phyloP scores from a whole-genome alignment of 35 echinoderm and acorn worm species.

The Stichopus chloronotus region DNA sequence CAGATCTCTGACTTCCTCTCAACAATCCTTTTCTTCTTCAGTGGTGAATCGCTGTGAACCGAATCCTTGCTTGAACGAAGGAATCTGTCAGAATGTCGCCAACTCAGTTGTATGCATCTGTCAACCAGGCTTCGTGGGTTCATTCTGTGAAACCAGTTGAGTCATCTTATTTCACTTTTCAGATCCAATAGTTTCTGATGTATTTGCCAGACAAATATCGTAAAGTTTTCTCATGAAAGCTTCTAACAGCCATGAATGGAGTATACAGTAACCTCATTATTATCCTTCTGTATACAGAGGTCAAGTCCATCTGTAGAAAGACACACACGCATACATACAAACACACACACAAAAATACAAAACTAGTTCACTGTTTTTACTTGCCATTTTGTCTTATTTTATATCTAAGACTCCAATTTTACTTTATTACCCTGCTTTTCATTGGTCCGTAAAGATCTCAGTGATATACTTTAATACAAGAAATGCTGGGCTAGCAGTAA shows the following conservation, averaged over 20 bases:
- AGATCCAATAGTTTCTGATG: not conserved
- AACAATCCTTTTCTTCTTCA: not conserved
- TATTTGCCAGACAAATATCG: not conserved
- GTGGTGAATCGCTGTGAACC: conserved; percentile 8
- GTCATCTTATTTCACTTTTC: not conserved
- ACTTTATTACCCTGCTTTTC: too few species aligned
- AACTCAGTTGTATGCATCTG: not conserved
- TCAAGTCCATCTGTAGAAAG: not conserved
- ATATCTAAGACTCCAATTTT: too few species aligned
- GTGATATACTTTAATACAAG: too few species aligned
- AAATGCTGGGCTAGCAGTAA: too few species aligned
- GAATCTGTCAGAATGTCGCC: not conserved
- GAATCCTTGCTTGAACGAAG: not conserved
- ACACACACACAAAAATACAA: too few species aligned
- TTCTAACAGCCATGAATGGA: not conserved
- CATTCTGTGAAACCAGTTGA: not conserved
- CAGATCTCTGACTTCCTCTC: too few species aligned
- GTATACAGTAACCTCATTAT: not conserved
- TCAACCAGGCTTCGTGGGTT: not conserved
- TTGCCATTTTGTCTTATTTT: too few species aligned
- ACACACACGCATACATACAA: not conserved
- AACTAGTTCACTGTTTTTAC: too few species aligned
- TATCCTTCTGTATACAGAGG: not conserved
- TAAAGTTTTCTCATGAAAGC: not conserved
- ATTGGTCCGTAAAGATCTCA: too few species aligned